phyloP scores from a whole-genome alignment of 2,888 invertebrate species.

The Morpho deidamia region DNA sequence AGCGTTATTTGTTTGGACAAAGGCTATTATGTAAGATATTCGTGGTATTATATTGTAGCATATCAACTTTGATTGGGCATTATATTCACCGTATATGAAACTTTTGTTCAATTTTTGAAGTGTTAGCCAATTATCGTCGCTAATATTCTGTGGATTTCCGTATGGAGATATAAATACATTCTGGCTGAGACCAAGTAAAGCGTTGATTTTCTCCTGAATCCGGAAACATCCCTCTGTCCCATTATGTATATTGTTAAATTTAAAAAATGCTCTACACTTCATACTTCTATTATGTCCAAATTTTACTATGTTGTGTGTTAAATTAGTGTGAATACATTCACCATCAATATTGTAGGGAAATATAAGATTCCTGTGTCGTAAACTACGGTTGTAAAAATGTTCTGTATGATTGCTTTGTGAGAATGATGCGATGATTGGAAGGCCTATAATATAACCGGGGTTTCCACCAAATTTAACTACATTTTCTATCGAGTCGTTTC shows the following conservation, averaged over 20 bases:
- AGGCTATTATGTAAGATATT: slow-evolving; percentile 45
- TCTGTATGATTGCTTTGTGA: slow-evolving; percentile 46
- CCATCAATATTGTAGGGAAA: slow-evolving; percentile 60
- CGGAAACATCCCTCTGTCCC: slow-evolving; percentile 41
- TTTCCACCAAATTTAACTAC: slow-evolving; percentile 81
- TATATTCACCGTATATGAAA: slow-evolving; percentile 41
- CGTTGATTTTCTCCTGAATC: slow-evolving; percentile 44
- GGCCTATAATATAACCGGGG: slow-evolving; percentile 84
- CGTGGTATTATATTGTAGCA: slow-evolving; percentile 54
- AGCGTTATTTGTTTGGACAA: slow-evolving; percentile 38
- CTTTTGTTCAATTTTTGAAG: slow-evolving; percentile 28
- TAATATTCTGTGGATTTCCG: slow-evolving; percentile 49
- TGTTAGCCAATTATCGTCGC: slow-evolving; percentile 50
- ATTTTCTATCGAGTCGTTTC: slow-evolving; percentile 42
- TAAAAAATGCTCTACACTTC: slow-evolving; percentile 54
- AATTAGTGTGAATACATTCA: slow-evolving; percentile 52
- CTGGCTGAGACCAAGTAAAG: slow-evolving; percentile 34
- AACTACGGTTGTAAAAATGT: slow-evolving; percentile 44
- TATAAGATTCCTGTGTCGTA: slow-evolving; percentile 29
- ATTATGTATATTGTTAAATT: slow-evolving; percentile 29
- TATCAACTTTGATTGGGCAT: slow-evolving; percentile 38
- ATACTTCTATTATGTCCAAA: slow-evolving; percentile 70
- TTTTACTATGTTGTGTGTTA: slow-evolving; percentile 46
- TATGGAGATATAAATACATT: slow-evolving; percentile 46
- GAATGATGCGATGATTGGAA: slow-evolving; percentile 77